These are phyloP conservation scores for Cylas formicarius DNA, from an alignment of 1,140 invertebrate genomes.

Conservation along the genomic window DNA sequence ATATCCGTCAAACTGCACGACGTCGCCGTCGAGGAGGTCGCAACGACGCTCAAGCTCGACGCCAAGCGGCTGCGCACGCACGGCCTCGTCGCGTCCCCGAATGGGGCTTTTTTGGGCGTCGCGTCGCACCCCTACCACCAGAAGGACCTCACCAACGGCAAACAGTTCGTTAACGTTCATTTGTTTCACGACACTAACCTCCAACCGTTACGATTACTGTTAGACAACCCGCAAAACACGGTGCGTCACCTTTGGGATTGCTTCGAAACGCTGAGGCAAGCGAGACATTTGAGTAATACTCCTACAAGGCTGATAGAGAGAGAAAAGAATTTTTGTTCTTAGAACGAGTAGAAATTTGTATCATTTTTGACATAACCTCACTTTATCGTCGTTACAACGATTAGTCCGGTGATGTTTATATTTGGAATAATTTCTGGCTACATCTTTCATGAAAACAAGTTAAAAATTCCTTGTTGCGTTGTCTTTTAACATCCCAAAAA, in stretches of 20 bases:
- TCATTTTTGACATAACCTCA: no score
- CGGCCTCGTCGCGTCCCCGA: constrained; percentile 24
- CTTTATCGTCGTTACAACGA: no score
- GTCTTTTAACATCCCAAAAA: no score
- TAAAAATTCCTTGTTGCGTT: no score
- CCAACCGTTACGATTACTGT: constrained; percentile 25
- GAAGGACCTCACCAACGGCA: constrained; percentile 18
- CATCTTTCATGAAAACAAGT: no score
- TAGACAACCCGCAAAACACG: constrained; percentile 22
- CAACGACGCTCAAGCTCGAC: constrained; percentile 23
- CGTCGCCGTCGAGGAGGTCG: constrained; percentile 22
- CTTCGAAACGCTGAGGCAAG: constrained; percentile 30
- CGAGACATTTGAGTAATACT: no score
- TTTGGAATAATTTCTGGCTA: no score
- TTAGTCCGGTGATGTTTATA: no score
- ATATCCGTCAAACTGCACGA: constrained; percentile 17
- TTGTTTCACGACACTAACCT: constrained; percentile 23
- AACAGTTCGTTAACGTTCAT: constrained; percentile 20
- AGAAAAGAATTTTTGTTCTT: no score
- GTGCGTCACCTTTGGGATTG: constrained; percentile 30
- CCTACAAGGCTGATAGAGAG: no score
- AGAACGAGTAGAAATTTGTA: no score
- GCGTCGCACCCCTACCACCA: constrained; percentile 21
- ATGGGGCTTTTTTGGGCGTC: constrained; percentile 21
- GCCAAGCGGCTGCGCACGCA: constrained; percentile 16